Evolutionary conservation across 2,888 invertebrate genomes (phyloP).

Genomic region (Scaptomyza caliginosa): DNA sequence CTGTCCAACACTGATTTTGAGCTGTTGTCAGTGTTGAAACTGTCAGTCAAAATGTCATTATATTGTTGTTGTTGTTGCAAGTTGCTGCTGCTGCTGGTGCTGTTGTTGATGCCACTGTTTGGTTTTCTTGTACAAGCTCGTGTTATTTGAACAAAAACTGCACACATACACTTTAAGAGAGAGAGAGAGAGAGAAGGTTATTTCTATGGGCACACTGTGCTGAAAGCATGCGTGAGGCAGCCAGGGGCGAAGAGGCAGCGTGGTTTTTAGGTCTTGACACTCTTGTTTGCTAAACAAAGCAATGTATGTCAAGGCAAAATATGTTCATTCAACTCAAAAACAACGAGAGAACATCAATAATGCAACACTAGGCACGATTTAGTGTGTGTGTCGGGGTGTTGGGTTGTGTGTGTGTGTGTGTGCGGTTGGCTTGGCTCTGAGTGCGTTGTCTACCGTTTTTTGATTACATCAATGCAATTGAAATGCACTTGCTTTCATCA

Average conservation of each 20-base stretch:
- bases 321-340: slow-evolving; percentile 77
- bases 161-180: slow-evolving; percentile 18
- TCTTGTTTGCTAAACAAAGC: slow-evolving; percentile 77
- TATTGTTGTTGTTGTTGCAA: slow-evolving; percentile 61
- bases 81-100: slow-evolving; percentile 35
- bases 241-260: neutral
- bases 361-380: slow-evolving; percentile 54
- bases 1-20: slow-evolving; percentile 63
- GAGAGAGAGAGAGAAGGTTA: neutral
- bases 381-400: slow-evolving; percentile 8
- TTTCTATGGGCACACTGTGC: slow-evolving; percentile 47
- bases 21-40: slow-evolving; percentile 60
- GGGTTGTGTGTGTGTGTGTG: neutral
- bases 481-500: slow-evolving; percentile 45
- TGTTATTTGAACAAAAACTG: slow-evolving; percentile 78
- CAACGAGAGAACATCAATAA: slow-evolving; percentile 70
- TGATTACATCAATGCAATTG: slow-evolving; percentile 74
- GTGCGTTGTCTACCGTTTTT: slow-evolving; percentile 44
- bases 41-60: slow-evolving; percentile 37
- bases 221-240: slow-evolving; percentile 10
- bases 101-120: slow-evolving; percentile 58
- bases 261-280: slow-evolving; percentile 62
- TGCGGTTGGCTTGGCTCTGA: slow-evolving; percentile 5
- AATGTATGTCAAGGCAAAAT: slow-evolving; percentile 77
- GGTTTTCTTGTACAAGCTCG: slow-evolving; percentile 73